Conservation (phyloP, 2,888 invertebrate species). For the Leptinotarsa haldemani region DNA sequence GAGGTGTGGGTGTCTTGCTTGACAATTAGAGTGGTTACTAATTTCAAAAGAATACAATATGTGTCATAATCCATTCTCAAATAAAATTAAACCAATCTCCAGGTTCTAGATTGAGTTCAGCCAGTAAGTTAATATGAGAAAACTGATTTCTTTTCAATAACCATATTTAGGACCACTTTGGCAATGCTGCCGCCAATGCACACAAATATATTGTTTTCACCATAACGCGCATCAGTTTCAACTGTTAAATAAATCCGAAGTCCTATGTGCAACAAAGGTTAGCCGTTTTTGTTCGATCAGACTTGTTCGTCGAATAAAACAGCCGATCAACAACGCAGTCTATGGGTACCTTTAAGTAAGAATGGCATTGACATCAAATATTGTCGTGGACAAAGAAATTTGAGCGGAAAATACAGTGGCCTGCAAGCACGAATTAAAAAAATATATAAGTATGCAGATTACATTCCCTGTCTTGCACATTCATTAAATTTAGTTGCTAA, state of each 20-base stretch:
- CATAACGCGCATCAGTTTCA: slow-evolving; percentile 1
- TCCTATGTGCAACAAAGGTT: background rate
- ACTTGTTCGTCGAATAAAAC: background rate
- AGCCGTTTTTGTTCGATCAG: background rate
- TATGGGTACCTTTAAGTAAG: no score
- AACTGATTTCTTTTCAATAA: slow-evolving; percentile 26
- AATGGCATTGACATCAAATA: background rate
- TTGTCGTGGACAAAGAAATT: slow-evolving; percentile 5
- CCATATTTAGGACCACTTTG: slow-evolving; percentile 27
- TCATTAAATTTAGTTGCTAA: slow-evolving; percentile 16
- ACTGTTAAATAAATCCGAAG: background rate
- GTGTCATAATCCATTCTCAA: slow-evolving; percentile 44
- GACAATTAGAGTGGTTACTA: slow-evolving; percentile 40
- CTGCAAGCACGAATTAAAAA: slow-evolving; percentile 21
- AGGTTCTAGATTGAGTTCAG: slow-evolving; percentile 39
- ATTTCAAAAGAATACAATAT: slow-evolving; percentile 19
- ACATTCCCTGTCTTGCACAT: background rate
- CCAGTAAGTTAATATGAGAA: slow-evolving; percentile 34
- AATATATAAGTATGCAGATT: background rate
- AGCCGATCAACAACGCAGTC: no score
- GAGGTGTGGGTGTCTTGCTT: slow-evolving; percentile 48
- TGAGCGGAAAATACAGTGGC: slow-evolving; percentile 38
- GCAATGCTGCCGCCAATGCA: background rate
- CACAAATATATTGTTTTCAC: background rate
- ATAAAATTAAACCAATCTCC: slow-evolving; percentile 47